Conservation (phyloP, 2,113 vertebrate species). For the Dascyllus trimaculatus region DNA sequence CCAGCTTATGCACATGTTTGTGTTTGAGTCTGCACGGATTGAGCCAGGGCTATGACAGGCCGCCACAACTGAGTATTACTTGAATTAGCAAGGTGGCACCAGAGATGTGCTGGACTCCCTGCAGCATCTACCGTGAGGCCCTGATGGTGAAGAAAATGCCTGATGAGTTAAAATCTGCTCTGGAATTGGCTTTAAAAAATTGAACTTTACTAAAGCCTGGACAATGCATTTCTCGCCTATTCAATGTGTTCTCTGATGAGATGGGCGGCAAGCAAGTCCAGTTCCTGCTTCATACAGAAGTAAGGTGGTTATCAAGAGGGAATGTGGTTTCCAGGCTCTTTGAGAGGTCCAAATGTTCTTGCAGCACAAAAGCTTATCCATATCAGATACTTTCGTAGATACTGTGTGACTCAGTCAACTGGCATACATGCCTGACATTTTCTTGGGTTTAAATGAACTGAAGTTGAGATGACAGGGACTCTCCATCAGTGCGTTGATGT, state of each 20-base stretch:
- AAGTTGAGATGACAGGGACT: slow-evolving; percentile 15
- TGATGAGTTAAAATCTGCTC: not conserved
- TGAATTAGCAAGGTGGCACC: too few relatives aligned
- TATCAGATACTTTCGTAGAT: slow-evolving; percentile 6
- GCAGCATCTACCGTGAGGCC: slow-evolving; percentile 17
- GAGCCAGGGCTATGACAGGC: too few relatives aligned
- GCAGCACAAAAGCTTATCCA: not conserved
- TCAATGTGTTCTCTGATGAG: slow-evolving; percentile 9
- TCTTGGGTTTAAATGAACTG: slow-evolving; percentile 3
- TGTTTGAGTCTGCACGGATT: too few relatives aligned
- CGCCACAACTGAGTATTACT: too few relatives aligned
- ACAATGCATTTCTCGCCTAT: slow-evolving; percentile 8
- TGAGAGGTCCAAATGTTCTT: not conserved
- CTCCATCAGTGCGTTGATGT: slow-evolving; percentile 23
- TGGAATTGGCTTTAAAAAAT: not conserved
- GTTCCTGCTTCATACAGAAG: slow-evolving; percentile 33
- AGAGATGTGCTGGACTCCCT: not conserved
- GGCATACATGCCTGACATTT: slow-evolving; percentile 29
- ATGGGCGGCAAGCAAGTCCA: slow-evolving; percentile 19
- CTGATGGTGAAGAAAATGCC: slow-evolving; percentile 9
- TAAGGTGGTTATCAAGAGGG: slow-evolving; percentile 43
- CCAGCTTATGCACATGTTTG: too few relatives aligned
- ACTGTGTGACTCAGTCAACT: slow-evolving; percentile 24
- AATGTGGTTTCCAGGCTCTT: slow-evolving; percentile 33
- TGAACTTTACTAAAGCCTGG: not conserved